Percentiles rank a stretch among this genome's conserved stretches.
Conservation (phyloP, 2,888 invertebrate genomes). For the Eudemis profundana region DNA sequence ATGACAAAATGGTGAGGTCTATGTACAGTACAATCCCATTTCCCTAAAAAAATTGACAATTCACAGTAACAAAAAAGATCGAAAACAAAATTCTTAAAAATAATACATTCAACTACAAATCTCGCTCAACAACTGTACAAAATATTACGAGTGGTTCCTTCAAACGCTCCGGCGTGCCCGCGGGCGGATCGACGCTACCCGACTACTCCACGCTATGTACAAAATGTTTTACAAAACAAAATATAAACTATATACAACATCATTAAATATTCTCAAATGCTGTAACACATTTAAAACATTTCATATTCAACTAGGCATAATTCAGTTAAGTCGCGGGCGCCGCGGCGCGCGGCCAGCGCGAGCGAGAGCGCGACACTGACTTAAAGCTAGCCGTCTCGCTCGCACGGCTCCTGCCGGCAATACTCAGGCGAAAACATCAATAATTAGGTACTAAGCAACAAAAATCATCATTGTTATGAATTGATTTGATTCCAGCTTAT, state of each 20-base stretch:
- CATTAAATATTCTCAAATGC: conserved; percentile 85
- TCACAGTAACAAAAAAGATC: conserved; percentile 86
- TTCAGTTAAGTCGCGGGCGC: conserved; percentile 69
- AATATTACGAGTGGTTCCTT: conserved; percentile 83
- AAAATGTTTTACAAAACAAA: conserved; percentile 81
- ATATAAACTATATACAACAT: conserved; percentile 85
- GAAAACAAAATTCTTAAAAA: conserved; percentile 78
- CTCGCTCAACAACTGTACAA: conserved; percentile 84
- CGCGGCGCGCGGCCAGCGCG: conserved; percentile 34
- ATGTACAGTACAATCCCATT: conserved; percentile 89
- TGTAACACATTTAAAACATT: conserved; percentile 85
- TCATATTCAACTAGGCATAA: conserved; percentile 83
- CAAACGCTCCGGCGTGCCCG: conserved; percentile 77
- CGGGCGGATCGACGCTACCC: conserved; percentile 73
- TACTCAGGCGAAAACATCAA: conserved; percentile 52
- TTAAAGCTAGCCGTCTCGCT: conserved; percentile 19
- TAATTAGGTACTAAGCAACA: conserved; percentile 73
- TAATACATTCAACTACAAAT: conserved; percentile 82
- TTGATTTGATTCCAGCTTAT: conserved; percentile 54
- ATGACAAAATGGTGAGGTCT: conserved; percentile 83
- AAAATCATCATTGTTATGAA: conserved; percentile 60
- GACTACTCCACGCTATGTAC: conserved; percentile 75
- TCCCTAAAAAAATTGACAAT: conserved; percentile 90
- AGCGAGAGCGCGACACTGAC: conserved; percentile 18
- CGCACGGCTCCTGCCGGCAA: conserved; percentile 27